Evolutionary conservation across 2,113 vertebrate genomes (phyloP).

Genomic region (Pelusios castaneus): DNA sequence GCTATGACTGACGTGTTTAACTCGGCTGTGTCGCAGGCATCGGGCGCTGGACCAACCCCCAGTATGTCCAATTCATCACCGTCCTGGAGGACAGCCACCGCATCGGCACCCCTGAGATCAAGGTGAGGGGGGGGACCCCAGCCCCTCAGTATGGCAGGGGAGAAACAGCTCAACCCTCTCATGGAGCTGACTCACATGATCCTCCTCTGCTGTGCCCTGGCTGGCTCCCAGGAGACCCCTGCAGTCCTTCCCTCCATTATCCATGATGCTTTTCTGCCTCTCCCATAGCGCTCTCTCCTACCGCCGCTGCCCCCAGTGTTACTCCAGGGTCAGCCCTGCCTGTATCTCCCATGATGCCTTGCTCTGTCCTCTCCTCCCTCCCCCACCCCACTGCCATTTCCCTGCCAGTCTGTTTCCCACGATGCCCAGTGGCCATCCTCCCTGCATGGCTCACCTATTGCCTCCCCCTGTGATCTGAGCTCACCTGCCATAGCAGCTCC

Average conservation of each 20-base stretch:
- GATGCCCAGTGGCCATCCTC: background rate
- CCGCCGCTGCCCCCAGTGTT: background rate
- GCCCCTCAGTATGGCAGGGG: too few relatives aligned
- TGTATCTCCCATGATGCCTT: background rate
- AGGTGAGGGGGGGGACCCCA: constrained; percentile 73
- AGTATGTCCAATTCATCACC: constrained; percentile 89
- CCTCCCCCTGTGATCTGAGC: too few relatives aligned
- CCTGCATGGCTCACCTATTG: too few relatives aligned
- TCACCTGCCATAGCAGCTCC: background rate
- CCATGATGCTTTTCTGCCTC: background rate
- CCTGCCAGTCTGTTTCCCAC: background rate
- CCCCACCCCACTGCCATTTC: too few relatives aligned
- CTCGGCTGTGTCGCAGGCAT: constrained; percentile 73
- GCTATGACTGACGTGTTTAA: background rate
- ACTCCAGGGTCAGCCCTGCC: background rate
- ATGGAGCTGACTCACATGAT: background rate
- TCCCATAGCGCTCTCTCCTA: too few relatives aligned
- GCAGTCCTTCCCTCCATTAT: too few relatives aligned
- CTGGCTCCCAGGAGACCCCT: background rate
- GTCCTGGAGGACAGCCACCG: constrained; percentile 86
- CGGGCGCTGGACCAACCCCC: constrained; percentile 89
- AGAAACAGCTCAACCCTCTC: background rate
- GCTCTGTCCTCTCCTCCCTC: too few relatives aligned
- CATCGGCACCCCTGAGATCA: constrained; percentile 82
- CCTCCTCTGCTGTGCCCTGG: background rate